Conservation (phyloP, 2,888 invertebrate genomes). For the Belgica antarctica region DNA sequence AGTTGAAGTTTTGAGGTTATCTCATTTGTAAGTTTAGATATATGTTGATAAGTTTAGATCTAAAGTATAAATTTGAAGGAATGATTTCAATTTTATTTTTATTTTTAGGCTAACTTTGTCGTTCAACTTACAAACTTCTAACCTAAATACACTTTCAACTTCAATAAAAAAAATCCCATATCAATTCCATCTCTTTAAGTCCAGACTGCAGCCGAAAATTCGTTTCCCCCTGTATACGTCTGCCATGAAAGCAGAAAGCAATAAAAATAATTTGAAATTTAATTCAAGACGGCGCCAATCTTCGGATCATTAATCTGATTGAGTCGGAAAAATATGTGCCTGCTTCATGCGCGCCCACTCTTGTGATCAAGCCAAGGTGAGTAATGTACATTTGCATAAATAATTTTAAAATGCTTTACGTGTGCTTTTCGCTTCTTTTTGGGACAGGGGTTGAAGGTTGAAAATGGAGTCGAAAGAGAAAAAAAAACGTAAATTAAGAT, state of each 20-base stretch:
- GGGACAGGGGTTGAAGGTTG: neutral
- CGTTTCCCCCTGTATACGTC: neutral
- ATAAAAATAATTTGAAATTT: slow-evolving; percentile 32
- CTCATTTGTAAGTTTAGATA: no score
- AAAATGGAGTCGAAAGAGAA: neutral
- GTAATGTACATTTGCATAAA: slow-evolving; percentile 42
- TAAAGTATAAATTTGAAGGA: no score
- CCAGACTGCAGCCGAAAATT: no score
- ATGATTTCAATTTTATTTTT: no score
- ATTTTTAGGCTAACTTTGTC: no score
- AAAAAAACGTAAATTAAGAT: slow-evolving; percentile 37
- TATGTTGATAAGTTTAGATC: no score
- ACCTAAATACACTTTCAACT: no score
- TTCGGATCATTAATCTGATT: slow-evolving; percentile 42
- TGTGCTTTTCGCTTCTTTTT: neutral
- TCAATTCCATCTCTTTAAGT: no score
- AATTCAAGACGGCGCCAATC: slow-evolving; percentile 42
- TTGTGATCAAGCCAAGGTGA: slow-evolving; percentile 20
- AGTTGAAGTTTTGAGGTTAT: no score
- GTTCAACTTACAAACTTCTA: no score
- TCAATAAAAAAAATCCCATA: no score
- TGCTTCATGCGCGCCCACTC: slow-evolving; percentile 8
- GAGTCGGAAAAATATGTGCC: slow-evolving; percentile 30
- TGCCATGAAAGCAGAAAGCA: neutral
- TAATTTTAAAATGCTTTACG: slow-evolving; percentile 28